Percentiles rank a stretch among this genome's conserved stretches.
phyloP scores from a whole-genome alignment of 2,113 vertebrate species.

The Campylorhamphus procurvoides region DNA sequence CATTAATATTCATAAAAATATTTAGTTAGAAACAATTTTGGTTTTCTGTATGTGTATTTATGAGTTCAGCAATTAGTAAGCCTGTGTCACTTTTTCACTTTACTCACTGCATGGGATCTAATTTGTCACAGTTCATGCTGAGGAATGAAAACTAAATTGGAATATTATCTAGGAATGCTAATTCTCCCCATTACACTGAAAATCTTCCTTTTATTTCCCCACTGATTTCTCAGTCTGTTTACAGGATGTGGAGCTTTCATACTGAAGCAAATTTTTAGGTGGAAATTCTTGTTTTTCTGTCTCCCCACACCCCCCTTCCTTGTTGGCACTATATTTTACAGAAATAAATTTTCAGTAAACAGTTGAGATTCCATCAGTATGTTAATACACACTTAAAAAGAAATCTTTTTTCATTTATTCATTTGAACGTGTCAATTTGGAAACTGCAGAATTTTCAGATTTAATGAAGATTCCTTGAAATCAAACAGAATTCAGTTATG shows the following conservation, averaged over 20 bases:
- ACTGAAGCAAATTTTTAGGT: not conserved
- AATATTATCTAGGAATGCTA: not conserved
- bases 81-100: not conserved
- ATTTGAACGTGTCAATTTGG: not conserved
- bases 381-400: not conserved
- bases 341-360: not conserved
- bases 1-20: not conserved
- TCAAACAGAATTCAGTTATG: not conserved
- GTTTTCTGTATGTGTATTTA: not conserved
- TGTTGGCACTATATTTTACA: not conserved
- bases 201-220: not conserved
- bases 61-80: not conserved
- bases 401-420: not conserved
- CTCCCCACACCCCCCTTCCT: rapidly evolving
- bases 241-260: not conserved
- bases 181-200: not conserved
- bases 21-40: not conserved
- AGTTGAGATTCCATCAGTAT: not conserved
- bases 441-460: not conserved
- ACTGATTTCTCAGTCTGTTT: not conserved
- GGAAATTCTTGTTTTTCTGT: not conserved
- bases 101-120: not conserved
- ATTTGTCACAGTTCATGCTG: not conserved
- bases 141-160: not conserved
- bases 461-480: not conserved